Base-by-base conservation (phyloP, 2,888 invertebrate genomes). In the Lydus trimaculatus region DNA sequence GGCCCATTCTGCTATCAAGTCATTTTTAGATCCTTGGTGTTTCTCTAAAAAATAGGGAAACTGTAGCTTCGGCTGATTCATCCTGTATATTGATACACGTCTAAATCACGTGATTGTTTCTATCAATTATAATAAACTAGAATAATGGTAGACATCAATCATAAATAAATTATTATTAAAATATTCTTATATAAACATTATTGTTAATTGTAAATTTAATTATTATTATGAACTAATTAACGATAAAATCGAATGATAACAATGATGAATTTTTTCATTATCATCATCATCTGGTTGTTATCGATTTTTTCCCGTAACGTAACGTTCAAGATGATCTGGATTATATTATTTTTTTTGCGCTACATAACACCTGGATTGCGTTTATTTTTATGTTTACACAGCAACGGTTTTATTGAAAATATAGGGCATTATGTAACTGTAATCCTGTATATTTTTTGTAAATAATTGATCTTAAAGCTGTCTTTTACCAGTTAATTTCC, bases 221-320 rank as follows among this genome's bases (percentile, higher is more conserved):
- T 39, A n/a, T 39, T 39, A 15, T n/a, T n/a, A n/a, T n/a, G n/a
- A 39, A 39, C 15, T n/a, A 15, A 39, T 39, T 6, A 39, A 39
- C n/a, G 6, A 43, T 7, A 43, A 43, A 43, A n/a, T n/a, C 6
- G n/a, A n/a, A 43, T 23, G 20, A 9, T 11, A 48, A 48, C 48
- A 20, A 48, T n/a, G n/a, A n/a, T n/a, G n/a, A n/a, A n/a, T n/a
- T n/a, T 20, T 4, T 20, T 20, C 17, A 17, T 43, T 43, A 8
- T 43, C 5, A 43, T n/a, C 8, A n/a, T n/a, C n/a, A 56, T 48
- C 31, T 65, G 52, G 39, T 61, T 60, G 52, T n/a, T 62, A 66
- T 66, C 58, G 66, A 66, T 66, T 62, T 66, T 61, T 65, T 56
- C 31, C 31, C 20, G n/a, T n/a, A 20, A 52, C 23, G 48, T 52